Percentiles rank a stretch among this genome's conserved stretches.
phyloP scores from a whole-genome alignment of 2,888 invertebrate species.

The Biston stratarius region DNA sequence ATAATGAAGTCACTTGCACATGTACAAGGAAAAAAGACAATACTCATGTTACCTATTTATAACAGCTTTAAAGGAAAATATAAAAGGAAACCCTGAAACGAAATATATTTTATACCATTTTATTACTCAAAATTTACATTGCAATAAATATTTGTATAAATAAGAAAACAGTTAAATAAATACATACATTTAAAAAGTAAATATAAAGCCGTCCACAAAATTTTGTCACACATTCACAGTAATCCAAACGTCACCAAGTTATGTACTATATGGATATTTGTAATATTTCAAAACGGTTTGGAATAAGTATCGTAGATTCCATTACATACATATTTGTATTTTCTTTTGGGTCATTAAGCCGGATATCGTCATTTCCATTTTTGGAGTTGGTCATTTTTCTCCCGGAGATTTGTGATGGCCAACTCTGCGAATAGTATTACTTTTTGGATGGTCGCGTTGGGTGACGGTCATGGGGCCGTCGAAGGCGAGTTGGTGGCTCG shows the following conservation, averaged over 20 bases:
- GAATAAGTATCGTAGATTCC: background rate
- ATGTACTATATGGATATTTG: background rate
- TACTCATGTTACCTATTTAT: background rate
- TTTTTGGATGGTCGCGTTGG: conserved; percentile 55
- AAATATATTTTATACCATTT: conserved; percentile 48
- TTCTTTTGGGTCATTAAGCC: background rate
- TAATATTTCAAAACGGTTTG: background rate
- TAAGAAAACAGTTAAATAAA: conserved; percentile 53
- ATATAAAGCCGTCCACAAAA: conserved; percentile 38
- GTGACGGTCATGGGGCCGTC: conserved; percentile 62
- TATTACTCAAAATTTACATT: conserved; percentile 53
- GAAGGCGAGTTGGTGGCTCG: conserved; percentile 73
- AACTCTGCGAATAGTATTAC: conserved; percentile 41
- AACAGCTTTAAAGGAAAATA: conserved; percentile 8
- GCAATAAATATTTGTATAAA: conserved; percentile 59
- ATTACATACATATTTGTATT: background rate
- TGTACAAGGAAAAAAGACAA: conserved; percentile 18
- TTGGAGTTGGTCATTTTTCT: background rate
- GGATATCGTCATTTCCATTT: background rate
- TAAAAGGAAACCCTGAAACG: background rate
- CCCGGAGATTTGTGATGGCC: conserved; percentile 5
- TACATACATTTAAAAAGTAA: conserved; percentile 34
- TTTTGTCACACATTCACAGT: conserved; percentile 31
- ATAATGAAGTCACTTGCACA: background rate
- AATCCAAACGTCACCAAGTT: conserved; percentile 45